Evolutionary conservation across 2,888 invertebrate genomes (phyloP), one percentile per base, ranked within the genome.

Genomic region (Dasysyrphus tricinctus): DNA sequence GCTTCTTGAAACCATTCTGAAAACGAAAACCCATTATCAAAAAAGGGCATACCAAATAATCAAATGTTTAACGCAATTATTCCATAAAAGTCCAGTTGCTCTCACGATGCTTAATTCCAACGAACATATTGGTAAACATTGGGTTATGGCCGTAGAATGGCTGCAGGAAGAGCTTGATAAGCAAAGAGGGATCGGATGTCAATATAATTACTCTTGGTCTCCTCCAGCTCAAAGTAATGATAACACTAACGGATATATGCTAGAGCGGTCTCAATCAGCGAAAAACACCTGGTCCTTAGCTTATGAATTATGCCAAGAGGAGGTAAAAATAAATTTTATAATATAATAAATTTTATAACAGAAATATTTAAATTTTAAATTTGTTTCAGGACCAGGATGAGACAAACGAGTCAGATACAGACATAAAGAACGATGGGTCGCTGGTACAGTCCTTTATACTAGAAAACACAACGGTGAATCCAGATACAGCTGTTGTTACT

Each of bases 31-130:
- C 88, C 98, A 98, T 93, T 98, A 98, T 93, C 98, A 98, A 93
- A 98, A 98, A 93, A 94, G 98, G 88, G 98, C 98, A 88, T 99
- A 99, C 94, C 98, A 98, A 93, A 98, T 98, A 93, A 97, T 99
- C 88, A 99, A 99, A 93, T 97, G 98, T 92, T 95, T 99, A 94
- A 98, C 98, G 88, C 95, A 96, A 89, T 94, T 98, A 88, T 98
- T 98, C 94, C 95, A 96, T 90, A 96, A 97, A 92, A 97, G 97
- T 92, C 95, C 95, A 76, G 94, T 95, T 83, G 97, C 97, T 32
- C 94, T 96, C 90, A 95, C 96, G 90, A 95, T 98, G 93, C 94
- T 98, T 89, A 95, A 96, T 91, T 94, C 95, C 83, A 96, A 96
- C 91, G 94, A 94, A 3, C 97, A 97, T 89, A 94, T 98, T 89